Evolutionary conservation across 2,888 invertebrate species (phyloP).

Genomic region (Campaea margaritaria): DNA sequence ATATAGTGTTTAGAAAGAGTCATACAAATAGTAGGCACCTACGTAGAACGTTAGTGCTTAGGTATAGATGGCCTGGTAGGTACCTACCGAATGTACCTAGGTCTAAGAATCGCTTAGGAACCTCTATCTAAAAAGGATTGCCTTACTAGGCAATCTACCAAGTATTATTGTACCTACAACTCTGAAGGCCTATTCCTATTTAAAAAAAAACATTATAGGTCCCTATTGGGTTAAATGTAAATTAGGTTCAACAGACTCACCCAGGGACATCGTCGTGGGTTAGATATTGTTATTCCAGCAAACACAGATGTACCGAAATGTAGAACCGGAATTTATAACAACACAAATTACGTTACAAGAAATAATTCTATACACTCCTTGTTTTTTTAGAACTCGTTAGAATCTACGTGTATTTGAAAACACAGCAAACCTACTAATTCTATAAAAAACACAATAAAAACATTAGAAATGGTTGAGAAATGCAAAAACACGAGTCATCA

Average conservation of each 20-base stretch:
- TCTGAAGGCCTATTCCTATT: too few relatives aligned
- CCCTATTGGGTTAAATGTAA: not conserved
- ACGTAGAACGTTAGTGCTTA: too few relatives aligned
- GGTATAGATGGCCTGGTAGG: too few relatives aligned
- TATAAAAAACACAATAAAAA: not conserved
- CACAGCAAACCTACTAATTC: not conserved
- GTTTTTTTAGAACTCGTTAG: not conserved
- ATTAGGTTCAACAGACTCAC: constrained; percentile 42
- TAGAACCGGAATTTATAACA: constrained; percentile 8
- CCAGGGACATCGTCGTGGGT: constrained; percentile 45
- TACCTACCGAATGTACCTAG: too few relatives aligned
- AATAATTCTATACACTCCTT: not conserved
- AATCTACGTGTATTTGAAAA: not conserved
- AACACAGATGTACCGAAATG: constrained; percentile 19
- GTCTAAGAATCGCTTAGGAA: too few relatives aligned
- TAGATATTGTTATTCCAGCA: constrained; percentile 23
- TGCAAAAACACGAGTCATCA: constrained; percentile 37
- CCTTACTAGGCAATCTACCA: too few relatives aligned
- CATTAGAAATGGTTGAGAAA: constrained; percentile 3
- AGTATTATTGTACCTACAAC: too few relatives aligned
- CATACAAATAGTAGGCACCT: too few relatives aligned
- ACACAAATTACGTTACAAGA: not conserved
- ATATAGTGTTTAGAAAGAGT: too few relatives aligned
- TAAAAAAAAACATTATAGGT: not conserved
- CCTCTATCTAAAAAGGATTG: too few relatives aligned